Base-by-base conservation (phyloP, 2,797 vertebrate genomes). In the Sebastes diaconus region DNA sequence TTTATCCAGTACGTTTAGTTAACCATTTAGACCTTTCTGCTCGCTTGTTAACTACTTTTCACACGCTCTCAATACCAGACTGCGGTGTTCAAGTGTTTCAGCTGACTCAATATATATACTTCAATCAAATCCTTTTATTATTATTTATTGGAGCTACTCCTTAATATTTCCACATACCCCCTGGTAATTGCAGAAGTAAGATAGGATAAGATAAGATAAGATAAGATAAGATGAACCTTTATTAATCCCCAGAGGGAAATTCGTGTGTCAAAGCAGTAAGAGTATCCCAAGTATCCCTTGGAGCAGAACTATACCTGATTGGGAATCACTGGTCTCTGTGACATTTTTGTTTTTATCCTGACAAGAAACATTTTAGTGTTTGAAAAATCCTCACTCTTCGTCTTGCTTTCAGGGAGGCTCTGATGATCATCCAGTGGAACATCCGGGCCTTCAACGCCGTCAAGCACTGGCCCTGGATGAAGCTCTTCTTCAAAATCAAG, bases 401-500 rank as follows among this genome's bases (percentile, higher is more conserved):
- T 50, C 18, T 24, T 68, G 12, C 74, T 68, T 42, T 12, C 80
- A 99, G 98, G 90, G 97, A 98, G 6, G 97, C 98, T 24, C 93
- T 99, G 72, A 96, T 97, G 87, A 97, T 98, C 78, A 98, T 99
- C 82, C 97, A 98, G 92, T 98, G 97, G 97, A 99, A 99, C 81
- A 97, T 99, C 78, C 95, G 97, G 1, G 97, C 98, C 80, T 98
- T 99, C 90, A 98, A 98, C 0, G 90, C 94, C 0, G 97, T 98
- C 80, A 99, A 99, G 91, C 96, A 98, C 84, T 99, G 98, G 98
- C 97, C 97, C 12, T 98, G 97, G 95, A 95, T 99, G 97, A 98
- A 97, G 85, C 96, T 99, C 39, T 99, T 98, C 92, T 99, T 99
- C 90, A 99, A 98, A 92, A 98, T 99, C 90, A 98, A 99, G 79